Evolutionary conservation across 2,888 invertebrate genomes (phyloP), one percentile per base, ranked within the genome.

Genomic region (Catocala fraxini): DNA sequence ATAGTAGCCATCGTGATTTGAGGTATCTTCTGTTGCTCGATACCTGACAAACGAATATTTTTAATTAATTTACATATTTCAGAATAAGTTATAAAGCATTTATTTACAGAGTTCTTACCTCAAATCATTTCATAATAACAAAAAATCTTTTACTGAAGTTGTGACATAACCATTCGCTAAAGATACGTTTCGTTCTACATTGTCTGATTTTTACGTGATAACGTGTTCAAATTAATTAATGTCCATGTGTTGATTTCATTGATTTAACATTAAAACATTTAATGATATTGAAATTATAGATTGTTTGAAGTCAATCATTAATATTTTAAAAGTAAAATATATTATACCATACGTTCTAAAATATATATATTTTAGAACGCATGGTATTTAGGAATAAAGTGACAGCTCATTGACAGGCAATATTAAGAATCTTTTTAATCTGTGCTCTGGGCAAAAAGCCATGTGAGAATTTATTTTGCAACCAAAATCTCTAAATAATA

Each of bases 151-250:
- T 55, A 59, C 60, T 66, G 63, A 83, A 77, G 71, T 79, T 88
- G 85, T 93, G 92, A 93, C 91, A 92, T 93, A 93, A 93, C 87
- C 85, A 82, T 78, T 74, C 66, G 45, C 25, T 42, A 13, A 59
- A 56, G 34, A 42, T 59, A 56, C 76, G 76, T 77, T 82, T 75
- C 12, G 12, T 41, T 41, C 25, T 41, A 11, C 6, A 12, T 15
- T 51, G 12, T 6, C 41, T 51, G 7, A 10, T 41, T 41, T 41
- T 51, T 51, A 25, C 25, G 25, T 25, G 25, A 25, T 3, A 25
- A 25, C 25, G 25, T 25, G 25, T 25, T 25, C 25, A 25, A 25
- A 25, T 1, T 25, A 25, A 25, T 25, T 1, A 25, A 25, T 25
- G 1, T 25, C 3, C 4, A 25, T 25, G 4, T 25, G 25, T 25